Evolutionary conservation across 92 coral and sea anemone species (phyloP).

Genomic region (Siderastrea siderea): DNA sequence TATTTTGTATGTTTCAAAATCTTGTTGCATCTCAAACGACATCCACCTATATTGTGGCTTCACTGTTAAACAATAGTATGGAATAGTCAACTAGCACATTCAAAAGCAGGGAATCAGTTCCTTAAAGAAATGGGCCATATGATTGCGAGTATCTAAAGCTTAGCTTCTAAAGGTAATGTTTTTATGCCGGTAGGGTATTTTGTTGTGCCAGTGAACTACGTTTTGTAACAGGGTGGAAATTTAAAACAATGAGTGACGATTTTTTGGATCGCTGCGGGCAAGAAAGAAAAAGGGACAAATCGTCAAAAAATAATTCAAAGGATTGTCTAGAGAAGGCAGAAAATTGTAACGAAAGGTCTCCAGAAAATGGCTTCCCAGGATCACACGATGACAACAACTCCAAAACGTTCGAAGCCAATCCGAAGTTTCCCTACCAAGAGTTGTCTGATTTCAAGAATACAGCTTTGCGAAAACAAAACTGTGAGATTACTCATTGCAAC

Average conservation of each 20-base stretch:
- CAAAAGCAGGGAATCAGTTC: not conserved
- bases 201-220: not conserved
- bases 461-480: not conserved
- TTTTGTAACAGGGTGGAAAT: not conserved
- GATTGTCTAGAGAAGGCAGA: not conserved
- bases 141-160: not conserved
- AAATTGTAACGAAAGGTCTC: not conserved
- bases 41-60: not conserved
- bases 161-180: not conserved
- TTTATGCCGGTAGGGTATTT: not conserved
- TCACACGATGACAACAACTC: not conserved
- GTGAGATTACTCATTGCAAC: not conserved
- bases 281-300: not conserved
- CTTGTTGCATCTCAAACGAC: not conserved
- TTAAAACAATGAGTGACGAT: slow-evolving; percentile 11
- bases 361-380: not conserved
- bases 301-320: not conserved
- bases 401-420: slow-evolving; percentile 1
- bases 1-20: not conserved
- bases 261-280: not conserved
- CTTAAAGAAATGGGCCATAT: not conserved
- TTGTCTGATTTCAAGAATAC: not conserved
- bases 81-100: not conserved
- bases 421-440: not conserved
- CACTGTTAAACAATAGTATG: not conserved